Conservation (phyloP, 2,113 vertebrate genomes). For the Ailurus styani region DNA sequence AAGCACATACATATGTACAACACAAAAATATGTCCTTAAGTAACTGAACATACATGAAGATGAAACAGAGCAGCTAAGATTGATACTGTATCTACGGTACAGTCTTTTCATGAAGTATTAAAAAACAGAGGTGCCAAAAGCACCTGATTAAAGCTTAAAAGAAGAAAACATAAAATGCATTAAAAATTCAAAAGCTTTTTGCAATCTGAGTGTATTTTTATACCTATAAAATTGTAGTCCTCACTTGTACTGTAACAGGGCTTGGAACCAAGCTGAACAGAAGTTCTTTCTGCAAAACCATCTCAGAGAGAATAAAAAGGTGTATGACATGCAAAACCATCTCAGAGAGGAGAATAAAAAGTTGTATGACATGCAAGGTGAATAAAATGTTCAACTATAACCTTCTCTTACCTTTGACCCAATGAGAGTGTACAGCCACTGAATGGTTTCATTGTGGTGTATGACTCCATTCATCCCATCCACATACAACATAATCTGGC, state of each 20-base stretch:
- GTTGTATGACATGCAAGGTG: neutral
- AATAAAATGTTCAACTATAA: neutral
- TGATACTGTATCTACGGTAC: neutral
- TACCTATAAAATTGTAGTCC: neutral
- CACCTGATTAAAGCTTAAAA: conserved; percentile 3
- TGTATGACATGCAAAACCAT: neutral
- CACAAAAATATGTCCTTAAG: neutral
- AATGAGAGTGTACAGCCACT: conserved; percentile 95
- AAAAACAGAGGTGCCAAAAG: neutral
- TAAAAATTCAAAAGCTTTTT: neutral
- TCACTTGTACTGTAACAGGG: neutral
- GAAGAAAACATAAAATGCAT: neutral
- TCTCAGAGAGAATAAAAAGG: neutral
- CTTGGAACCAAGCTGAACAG: neutral
- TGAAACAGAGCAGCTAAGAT: neutral
- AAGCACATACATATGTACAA: neutral
- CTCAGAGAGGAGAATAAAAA: conserved; percentile 1
- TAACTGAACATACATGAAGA: neutral
- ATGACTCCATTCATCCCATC: conserved; percentile 99
- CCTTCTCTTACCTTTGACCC: conserved; percentile 93
- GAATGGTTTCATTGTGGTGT: conserved; percentile 94
- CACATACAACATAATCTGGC: conserved; percentile 98
- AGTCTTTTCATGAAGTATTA: neutral
- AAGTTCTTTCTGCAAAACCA: neutral
- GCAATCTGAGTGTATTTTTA: neutral